Evolutionary conservation across 2,113 vertebrate species (phyloP).

Genomic region (Alligator mississippiensis): DNA sequence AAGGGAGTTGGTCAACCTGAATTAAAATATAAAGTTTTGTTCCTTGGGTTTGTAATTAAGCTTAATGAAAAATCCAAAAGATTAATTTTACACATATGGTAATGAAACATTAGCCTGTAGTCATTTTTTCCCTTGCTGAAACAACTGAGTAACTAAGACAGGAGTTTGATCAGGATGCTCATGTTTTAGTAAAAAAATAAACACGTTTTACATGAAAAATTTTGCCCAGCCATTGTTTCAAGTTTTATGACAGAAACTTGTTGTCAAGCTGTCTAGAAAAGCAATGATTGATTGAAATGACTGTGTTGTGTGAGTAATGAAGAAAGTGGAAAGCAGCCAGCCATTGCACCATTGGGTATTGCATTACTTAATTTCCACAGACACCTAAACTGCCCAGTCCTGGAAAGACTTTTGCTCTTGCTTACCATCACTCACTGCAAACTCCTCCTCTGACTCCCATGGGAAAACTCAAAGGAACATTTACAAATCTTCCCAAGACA

Average conservation of each 20-base stretch:
- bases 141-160: background rate
- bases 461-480: background rate
- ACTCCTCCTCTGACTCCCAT: background rate
- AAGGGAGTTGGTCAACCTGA: no score
- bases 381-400: background rate
- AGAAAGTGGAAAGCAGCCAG: constrained; percentile 49
- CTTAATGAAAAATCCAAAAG: background rate
- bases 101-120: background rate
- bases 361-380: constrained; percentile 17
- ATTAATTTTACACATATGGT: background rate
- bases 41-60: background rate
- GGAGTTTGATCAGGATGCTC: background rate
- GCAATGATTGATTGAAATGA: constrained; percentile 16
- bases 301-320: constrained; percentile 29
- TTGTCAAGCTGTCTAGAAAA: constrained; percentile 54
- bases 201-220: background rate
- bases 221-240: background rate
- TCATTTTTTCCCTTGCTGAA: no score
- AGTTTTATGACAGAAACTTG: constrained; percentile 19
- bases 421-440: background rate
- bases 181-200: background rate
- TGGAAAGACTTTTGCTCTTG: background rate
- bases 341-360: constrained; percentile 44
- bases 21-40: no score
- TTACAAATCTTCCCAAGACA: background rate